These are phyloP conservation scores for Triplophysa dalaica DNA, from an alignment of 2,113 vertebrate species.

Conservation along the genomic window DNA sequence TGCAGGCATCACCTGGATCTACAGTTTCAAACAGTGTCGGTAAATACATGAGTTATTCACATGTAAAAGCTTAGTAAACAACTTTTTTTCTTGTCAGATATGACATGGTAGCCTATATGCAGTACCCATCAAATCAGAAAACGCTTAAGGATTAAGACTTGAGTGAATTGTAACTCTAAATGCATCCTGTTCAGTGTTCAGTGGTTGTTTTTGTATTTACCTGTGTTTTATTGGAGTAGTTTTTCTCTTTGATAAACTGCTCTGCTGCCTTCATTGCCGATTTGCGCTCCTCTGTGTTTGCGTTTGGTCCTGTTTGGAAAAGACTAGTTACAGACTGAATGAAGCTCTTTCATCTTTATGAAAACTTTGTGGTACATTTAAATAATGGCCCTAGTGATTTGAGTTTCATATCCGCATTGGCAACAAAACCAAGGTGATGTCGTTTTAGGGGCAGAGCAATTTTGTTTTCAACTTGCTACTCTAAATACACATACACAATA, in stretches of 20 bases:
- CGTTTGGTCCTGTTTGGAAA: slow-evolving; percentile 60
- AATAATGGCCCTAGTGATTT: background rate
- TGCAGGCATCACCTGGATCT: slow-evolving; percentile 72
- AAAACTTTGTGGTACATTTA: slow-evolving; percentile 3
- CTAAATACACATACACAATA: background rate
- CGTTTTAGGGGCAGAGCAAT: no score
- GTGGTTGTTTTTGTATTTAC: slow-evolving; percentile 51
- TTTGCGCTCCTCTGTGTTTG: slow-evolving; percentile 66
- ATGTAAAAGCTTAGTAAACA: background rate
- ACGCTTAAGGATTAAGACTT: no score
- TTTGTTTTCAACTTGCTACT: background rate
- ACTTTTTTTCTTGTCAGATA: slow-evolving; percentile 26
- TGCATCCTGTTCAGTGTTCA: no score
- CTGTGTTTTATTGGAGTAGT: slow-evolving; percentile 67
- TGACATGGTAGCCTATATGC: no score
- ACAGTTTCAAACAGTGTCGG: slow-evolving; percentile 12
- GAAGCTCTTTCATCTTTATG: slow-evolving; percentile 4
- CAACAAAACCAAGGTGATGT: no score
- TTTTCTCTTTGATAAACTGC: slow-evolving; percentile 69
- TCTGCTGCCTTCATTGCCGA: slow-evolving; percentile 62
- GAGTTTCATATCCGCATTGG: background rate
- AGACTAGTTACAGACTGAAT: slow-evolving; percentile 5
- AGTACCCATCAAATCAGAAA: no score
- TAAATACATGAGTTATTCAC: background rate
- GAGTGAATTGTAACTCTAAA: no score